A percentile compares a stretch with the other conserved stretches of the same genome.
Evolutionary conservation across 2,113 vertebrate species (phyloP).

Genomic region (Elgaria multicarinata): DNA sequence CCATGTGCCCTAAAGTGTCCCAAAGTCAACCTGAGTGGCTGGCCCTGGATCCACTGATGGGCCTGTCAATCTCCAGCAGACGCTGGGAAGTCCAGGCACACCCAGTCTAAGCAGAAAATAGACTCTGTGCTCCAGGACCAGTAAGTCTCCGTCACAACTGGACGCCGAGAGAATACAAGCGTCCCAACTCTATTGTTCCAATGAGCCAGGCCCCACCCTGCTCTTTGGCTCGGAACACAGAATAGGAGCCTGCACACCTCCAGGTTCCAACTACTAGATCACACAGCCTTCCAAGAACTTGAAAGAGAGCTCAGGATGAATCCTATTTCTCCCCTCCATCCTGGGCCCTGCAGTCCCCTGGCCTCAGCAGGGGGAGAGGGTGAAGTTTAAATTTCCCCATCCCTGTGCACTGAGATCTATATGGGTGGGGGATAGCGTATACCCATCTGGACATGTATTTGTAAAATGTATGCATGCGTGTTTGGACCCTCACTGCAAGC

Average conservation of each 20-base stretch:
- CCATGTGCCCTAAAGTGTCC: not conserved
- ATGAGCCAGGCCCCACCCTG: not conserved
- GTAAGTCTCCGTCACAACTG: not conserved
- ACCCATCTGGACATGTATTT: too few species aligned
- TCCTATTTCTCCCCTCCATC: too few species aligned
- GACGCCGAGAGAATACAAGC: not conserved
- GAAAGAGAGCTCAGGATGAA: too few species aligned
- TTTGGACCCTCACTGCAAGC: too few species aligned
- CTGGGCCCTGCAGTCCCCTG: too few species aligned
- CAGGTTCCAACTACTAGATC: not conserved
- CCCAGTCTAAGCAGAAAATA: not conserved
- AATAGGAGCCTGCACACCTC: not conserved
- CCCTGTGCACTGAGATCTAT: too few species aligned
- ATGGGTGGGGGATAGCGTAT: too few species aligned
- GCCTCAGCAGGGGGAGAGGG: too few species aligned
- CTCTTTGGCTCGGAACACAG: not conserved
- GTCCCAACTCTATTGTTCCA: too few species aligned
- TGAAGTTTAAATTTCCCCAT: too few species aligned
- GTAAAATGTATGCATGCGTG: too few species aligned
- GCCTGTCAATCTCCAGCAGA: not conserved
- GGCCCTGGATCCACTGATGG: not conserved
- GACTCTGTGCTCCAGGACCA: not conserved
- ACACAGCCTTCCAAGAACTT: not conserved
- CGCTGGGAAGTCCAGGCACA: not conserved
- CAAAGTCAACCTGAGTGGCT: too few species aligned